These are phyloP conservation scores for Ariolimax columbianus DNA, from an alignment of 2,888 invertebrate species.

Conservation along the genomic window DNA sequence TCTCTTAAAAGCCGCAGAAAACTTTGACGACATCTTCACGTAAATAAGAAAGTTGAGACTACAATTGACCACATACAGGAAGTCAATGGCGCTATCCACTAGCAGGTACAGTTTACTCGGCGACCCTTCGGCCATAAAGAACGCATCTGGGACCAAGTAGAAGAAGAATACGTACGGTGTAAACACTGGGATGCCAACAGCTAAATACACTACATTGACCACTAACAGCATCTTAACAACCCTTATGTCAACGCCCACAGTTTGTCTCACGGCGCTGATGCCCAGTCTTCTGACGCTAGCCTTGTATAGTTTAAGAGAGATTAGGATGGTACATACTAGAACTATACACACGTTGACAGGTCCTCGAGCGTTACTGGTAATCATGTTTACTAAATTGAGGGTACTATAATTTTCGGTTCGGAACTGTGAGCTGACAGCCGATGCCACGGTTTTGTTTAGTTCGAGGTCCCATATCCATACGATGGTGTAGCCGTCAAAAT, in stretches of 20 bases:
- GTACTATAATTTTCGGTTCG: background rate
- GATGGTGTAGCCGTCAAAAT: background rate
- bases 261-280: background rate
- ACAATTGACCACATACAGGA: background rate
- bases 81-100: slow-evolving; percentile 9
- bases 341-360: background rate
- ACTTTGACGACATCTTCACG: slow-evolving; percentile 16
- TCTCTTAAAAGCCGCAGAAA: background rate
- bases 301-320: background rate
- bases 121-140: background rate
- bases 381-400: background rate
- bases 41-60: slow-evolving; percentile 9
- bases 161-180: background rate
- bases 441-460: background rate
- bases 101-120: background rate
- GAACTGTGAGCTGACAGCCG: background rate
- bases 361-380: slow-evolving; percentile 1
- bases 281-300: background rate
- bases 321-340: background rate
- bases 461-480: background rate
- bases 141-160: background rate
- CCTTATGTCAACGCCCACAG: background rate
- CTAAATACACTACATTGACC: background rate
- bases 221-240: slow-evolving; percentile 12
- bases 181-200: background rate